These are phyloP conservation scores for Phenganax stokvisi DNA, from an alignment of 92 coral and sea anemone species.

Conservation along the genomic window DNA sequence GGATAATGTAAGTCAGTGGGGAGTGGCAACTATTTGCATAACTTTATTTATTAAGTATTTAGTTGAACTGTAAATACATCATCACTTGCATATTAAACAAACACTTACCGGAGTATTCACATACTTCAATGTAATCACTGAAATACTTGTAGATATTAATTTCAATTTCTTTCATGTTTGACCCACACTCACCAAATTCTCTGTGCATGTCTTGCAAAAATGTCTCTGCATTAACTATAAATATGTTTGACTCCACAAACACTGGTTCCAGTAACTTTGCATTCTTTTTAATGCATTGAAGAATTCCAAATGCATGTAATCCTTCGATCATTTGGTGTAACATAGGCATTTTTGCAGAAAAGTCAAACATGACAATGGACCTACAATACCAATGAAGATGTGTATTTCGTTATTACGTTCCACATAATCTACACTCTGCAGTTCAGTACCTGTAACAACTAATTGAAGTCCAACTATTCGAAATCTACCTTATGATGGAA, in stretches of 20 bases:
- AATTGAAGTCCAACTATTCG: background rate
- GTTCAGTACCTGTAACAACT: background rate
- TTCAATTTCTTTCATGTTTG: constrained; percentile 26
- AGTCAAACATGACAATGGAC: constrained; percentile 21
- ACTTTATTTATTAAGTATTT: too few relatives aligned
- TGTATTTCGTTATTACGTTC: background rate
- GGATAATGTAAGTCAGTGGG: too few relatives aligned
- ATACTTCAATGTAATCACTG: constrained; percentile 25
- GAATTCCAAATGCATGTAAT: constrained; percentile 20
- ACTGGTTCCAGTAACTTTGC: constrained; percentile 15
- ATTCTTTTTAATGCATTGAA: constrained; percentile 34
- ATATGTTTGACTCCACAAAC: constrained; percentile 7
- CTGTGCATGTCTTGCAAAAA: constrained; percentile 2
- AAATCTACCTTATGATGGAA: constrained; percentile 16
- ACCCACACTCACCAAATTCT: constrained; percentile 32
- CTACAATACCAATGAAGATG: constrained; percentile 14
- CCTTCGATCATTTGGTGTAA: constrained; percentile 27
- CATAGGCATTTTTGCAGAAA: constrained; percentile 33
- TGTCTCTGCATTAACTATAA: constrained; percentile 11
- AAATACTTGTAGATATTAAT: constrained; percentile 26
- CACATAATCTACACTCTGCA: background rate
- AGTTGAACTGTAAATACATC: background rate
- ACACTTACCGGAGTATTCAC: constrained; percentile 22
- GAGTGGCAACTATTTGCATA: too few relatives aligned
- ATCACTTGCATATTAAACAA: constrained; percentile 2